Evolutionary conservation across 2,888 invertebrate genomes (phyloP), one percentile per base, ranked within the genome.

Genomic region (Isotomurus palustris): DNA sequence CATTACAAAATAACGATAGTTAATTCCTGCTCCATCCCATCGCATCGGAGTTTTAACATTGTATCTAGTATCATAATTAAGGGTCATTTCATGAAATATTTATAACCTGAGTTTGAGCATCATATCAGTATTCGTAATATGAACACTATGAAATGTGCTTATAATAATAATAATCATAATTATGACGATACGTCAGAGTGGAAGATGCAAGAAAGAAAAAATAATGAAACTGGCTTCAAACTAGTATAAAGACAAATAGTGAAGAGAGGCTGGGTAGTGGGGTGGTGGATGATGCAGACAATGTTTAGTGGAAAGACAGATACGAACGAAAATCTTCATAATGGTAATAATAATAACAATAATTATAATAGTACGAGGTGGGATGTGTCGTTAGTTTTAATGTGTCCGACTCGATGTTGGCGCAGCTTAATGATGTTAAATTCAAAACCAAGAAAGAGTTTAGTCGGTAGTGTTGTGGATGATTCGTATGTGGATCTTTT

Each of bases 51-150:
- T 22, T 22, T 43, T 8, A 24, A 24, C 21, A 50, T 35, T 24
- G 38, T 50, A 50, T 50, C 50, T 50, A 27, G 50, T 38, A 58
- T 67, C 62, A 64, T 70, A 70, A 70, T 70, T 70, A 68, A 64
- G 67, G 66, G 68, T 64, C 64, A 68, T 70, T 68, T 68, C 67
- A 68, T 70, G 68, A 68, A 68, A 70, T 68, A 68, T 70, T 66
- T 66, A 70, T 70, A 67, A 62, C 56, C 55, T 54, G 58, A 28
- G 40, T 57, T 58, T 43, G 49, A 47, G 49, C n/a, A n/a, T n/a
- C n/a, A n/a, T n/a, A n/a, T n/a, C n/a, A n/a, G n/a, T n/a, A n/a
- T n/a, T n/a, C n/a, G 19, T 5, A 38, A 4, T 38, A 38, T 38
- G n/a, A 8, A 19, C 14, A 38, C 14, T 14, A 14, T 38, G 14